phyloP scores from a whole-genome alignment of 1,140 invertebrate species.

The Megalopta genalis region DNA sequence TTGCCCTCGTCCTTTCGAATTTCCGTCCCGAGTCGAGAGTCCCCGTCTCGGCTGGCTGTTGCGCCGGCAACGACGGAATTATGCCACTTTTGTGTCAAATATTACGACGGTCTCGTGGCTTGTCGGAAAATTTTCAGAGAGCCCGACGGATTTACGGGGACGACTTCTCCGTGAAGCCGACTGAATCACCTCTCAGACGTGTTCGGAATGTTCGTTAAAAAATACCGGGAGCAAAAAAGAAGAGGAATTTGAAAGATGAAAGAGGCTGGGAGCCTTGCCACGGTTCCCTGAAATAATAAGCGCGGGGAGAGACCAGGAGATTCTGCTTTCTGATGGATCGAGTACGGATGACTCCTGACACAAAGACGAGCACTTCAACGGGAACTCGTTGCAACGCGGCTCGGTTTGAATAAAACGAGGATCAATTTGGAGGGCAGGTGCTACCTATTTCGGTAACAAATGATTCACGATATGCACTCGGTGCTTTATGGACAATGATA shows the following conservation, averaged over 20 bases:
- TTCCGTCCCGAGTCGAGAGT: not conserved
- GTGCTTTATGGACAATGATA: too few relatives aligned
- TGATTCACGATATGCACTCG: not conserved
- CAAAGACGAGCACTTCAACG: not conserved
- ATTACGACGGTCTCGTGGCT: not conserved
- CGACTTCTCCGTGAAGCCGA: too few relatives aligned
- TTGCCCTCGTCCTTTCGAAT: not conserved
- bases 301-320: not conserved
- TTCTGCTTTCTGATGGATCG: not conserved
- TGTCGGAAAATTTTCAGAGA: slow-evolving; percentile 9
- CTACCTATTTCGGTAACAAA: not conserved
- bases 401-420: not conserved
- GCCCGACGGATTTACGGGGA: not conserved
- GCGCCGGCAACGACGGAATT: slow-evolving; percentile 14
- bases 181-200: not conserved
- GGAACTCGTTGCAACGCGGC: not conserved
- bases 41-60: not conserved
- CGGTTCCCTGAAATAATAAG: not conserved
- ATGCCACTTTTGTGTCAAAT: slow-evolving; percentile 22
- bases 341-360: not conserved
- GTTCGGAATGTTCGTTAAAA: slow-evolving; percentile 1
- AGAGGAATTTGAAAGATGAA: too few relatives aligned
- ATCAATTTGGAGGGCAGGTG: not conserved
- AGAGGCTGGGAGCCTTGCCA: not conserved
- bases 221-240: not conserved